Conservation (phyloP, 2,113 vertebrate species). For the Malurus elegans region DNA sequence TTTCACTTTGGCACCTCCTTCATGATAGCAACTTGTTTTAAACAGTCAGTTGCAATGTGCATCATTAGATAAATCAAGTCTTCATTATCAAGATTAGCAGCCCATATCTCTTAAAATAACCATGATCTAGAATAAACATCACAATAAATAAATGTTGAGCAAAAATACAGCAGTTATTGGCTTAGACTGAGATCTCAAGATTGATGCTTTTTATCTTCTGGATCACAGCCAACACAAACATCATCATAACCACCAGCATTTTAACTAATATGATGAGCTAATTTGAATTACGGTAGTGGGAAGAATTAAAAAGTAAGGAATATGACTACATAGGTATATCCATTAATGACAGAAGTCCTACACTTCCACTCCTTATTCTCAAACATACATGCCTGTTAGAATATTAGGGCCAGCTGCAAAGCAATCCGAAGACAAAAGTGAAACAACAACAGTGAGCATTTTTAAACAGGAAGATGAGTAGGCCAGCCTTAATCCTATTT, state of each 20-base stretch:
- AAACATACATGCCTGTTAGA: neutral
- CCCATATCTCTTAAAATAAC: neutral
- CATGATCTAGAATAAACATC: neutral
- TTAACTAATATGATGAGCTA: neutral
- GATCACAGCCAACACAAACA: neutral
- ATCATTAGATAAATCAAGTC: neutral
- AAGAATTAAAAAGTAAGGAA: neutral
- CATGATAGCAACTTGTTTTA: neutral
- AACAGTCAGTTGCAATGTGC: neutral
- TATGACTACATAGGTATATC: neutral
- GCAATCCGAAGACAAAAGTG: neutral
- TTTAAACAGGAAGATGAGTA: conserved; percentile 37
- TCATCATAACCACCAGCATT: neutral
- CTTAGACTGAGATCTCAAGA: conserved; percentile 12
- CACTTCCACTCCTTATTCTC: neutral
- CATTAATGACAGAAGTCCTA: neutral
- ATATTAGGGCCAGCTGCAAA: neutral
- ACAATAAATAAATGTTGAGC: neutral
- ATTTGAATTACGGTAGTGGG: neutral
- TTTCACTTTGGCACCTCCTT: conserved; percentile 2
- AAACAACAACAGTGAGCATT: conserved; percentile 28
- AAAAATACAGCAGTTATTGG: neutral
- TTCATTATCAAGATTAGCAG: neutral
- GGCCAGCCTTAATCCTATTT: conserved; percentile 24
- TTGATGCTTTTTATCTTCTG: neutral